A percentile compares a stretch with the other conserved stretches of the same genome.
phyloP scores from a whole-genome alignment of 2,113 vertebrate species.

The Halichoerus grypus region DNA sequence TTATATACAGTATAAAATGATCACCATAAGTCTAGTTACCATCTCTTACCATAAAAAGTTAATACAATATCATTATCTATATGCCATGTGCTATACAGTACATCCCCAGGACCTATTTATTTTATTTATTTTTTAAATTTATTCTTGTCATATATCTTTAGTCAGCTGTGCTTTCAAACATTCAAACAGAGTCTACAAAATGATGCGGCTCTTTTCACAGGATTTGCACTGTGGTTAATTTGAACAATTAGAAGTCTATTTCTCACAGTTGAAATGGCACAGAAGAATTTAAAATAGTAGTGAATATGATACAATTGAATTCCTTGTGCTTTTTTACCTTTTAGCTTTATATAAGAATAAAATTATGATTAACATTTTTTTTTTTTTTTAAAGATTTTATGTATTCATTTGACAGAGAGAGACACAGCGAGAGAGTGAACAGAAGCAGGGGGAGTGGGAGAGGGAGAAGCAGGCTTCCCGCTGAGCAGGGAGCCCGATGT shows the following conservation, averaged over 20 bases:
- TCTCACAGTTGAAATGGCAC: not conserved
- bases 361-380: not conserved
- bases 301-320: not conserved
- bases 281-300: conserved; percentile 7
- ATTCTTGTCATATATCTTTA: conserved; percentile 25
- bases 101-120: not conserved
- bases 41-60: not conserved
- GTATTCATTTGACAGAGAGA: too few species aligned
- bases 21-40: not conserved
- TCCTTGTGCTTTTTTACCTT: not conserved
- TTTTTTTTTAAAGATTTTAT: too few species aligned
- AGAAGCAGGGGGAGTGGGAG: too few species aligned
- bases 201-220: not conserved
- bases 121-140: not conserved
- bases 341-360: conserved; percentile 1
- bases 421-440: too few species aligned
- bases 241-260: not conserved
- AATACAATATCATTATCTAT: not conserved
- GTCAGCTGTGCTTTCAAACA: conserved; percentile 36
- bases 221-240: not conserved
- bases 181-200: conserved; percentile 52
- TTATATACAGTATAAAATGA: not conserved
- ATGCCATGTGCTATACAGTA: not conserved
- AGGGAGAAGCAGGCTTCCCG: too few species aligned
- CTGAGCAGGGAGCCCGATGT: too few species aligned